Evolutionary conservation across 2,888 invertebrate species (phyloP).

Genomic region (Frankliniella intonsa): DNA sequence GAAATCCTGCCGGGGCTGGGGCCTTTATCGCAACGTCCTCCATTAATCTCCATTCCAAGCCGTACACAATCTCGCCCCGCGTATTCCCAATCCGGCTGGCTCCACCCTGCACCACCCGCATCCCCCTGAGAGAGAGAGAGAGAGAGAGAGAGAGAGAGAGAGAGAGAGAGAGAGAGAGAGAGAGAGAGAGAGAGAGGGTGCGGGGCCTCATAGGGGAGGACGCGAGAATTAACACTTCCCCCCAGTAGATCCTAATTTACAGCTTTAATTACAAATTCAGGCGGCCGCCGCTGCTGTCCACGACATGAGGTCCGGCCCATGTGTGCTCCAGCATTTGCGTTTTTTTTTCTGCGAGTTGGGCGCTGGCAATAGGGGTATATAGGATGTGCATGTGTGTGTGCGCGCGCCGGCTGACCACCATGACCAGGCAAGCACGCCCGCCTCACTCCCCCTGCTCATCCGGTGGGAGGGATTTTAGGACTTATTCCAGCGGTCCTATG

Average conservation of each 20-base stretch:
- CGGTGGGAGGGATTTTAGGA: neutral
- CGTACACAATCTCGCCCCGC: neutral
- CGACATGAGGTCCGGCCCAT: neutral
- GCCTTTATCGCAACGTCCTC: neutral
- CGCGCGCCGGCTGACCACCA: neutral
- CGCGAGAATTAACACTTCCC: constrained; percentile 15
- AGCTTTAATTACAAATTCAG: constrained; percentile 14
- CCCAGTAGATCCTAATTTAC: constrained; percentile 20
- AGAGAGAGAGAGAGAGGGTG: too few relatives aligned
- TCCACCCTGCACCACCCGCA: neutral
- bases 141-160: too few relatives aligned
- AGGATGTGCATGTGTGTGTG: too few relatives aligned
- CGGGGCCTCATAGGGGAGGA: neutral
- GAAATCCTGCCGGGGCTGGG: neutral
- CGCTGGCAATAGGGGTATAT: too few relatives aligned
- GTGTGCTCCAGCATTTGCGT: neutral
- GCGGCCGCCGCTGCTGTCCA: neutral
- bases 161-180: too few relatives aligned
- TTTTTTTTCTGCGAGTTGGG: neutral
- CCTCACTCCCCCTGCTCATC: neutral
- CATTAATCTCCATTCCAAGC: constrained; percentile 13
- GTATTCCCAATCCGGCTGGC: neutral
- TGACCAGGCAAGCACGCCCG: neutral
- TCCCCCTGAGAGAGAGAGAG: neutral
- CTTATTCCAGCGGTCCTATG: neutral